Base-by-base conservation (phyloP, 1,140 invertebrate species). In the Pygmarrhopalites habei region DNA sequence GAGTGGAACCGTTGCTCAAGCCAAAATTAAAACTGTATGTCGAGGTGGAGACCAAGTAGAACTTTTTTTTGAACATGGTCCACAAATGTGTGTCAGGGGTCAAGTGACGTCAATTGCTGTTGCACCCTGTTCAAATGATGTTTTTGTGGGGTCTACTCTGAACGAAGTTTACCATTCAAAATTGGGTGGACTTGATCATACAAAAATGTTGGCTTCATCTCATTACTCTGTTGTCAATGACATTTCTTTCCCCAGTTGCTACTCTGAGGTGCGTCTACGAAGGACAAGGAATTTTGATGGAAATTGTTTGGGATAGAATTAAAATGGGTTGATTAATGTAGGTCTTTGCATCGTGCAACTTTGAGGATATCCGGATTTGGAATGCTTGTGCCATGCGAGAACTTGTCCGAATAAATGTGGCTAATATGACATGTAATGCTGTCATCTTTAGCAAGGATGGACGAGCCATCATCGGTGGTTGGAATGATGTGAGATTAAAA, bases 321-420 rank as follows among this genome's bases (percentile, higher is more conserved):
- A n/a, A n/a, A n/a, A n/a, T n/a, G n/a, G n/a, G n/a, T n/a, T n/a
- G n/a, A n/a, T 35, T 35, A n/a, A 4, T 47, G 25, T 83, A 89
- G 58, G 85, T 94, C 62, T 93, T 95, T 77, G 87, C 89, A 25
- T 92, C 90, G 0, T 86, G 84, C 52, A 86, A 90, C 59, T 82
- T 85, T 71, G 83, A 93, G 73, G 86, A 88, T 69, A 86, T 95
- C 25, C 80, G 92, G 64, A 81, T 95, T 25, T 96, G 92, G 92
- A 85, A 85, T 65, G 76, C 86, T 25, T 76, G 79, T 26, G 84
- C 83, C 0, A 84, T 84, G 62, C 83, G 85, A 72, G 92, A 95
- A 79, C 75, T 92, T 53, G 78, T 92, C 0, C 79, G 92, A 35
- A 89, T 94, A 58, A 82, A 82, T 61, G 85, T 95, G 2, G 83